Percentiles rank a stretch among this genome's conserved stretches.
phyloP scores from a whole-genome alignment of 2,797 vertebrate genomes.

The Kryptopterus vitreolus region DNA sequence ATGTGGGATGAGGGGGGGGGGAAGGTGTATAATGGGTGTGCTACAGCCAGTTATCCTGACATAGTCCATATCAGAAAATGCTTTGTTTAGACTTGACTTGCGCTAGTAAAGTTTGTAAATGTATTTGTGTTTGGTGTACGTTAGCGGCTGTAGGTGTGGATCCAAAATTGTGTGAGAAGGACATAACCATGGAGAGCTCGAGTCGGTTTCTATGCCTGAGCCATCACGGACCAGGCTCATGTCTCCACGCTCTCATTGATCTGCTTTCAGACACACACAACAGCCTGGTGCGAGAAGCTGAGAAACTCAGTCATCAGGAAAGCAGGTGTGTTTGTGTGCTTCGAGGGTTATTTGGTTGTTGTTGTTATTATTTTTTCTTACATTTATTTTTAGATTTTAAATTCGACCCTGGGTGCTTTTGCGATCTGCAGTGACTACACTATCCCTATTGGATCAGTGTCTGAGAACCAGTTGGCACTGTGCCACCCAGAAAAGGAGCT shows the following conservation, averaged over 20 bases:
- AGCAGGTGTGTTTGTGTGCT: constrained; percentile 63
- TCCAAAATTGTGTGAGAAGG: constrained; percentile 56
- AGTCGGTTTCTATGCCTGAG: constrained; percentile 63
- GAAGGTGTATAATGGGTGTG: neutral
- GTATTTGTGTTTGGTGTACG: constrained; percentile 5
- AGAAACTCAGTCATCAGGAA: constrained; percentile 51
- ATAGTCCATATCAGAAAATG: too few species aligned
- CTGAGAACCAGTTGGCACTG: constrained; percentile 70
- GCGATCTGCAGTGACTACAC: constrained; percentile 62
- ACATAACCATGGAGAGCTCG: constrained; percentile 66
- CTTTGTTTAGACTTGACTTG: too few species aligned
- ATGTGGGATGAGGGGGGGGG: neutral
- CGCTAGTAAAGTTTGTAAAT: neutral
- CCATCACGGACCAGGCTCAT: constrained; percentile 69
- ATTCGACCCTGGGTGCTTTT: neutral
- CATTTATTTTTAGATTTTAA: too few species aligned
- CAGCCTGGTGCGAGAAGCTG: constrained; percentile 66
- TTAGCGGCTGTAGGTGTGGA: constrained; percentile 56
- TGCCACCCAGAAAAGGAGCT: constrained; percentile 74
- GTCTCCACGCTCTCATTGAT: constrained; percentile 65
- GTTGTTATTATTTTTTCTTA: too few species aligned
- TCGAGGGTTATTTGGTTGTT: too few species aligned
- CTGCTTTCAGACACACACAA: constrained; percentile 72
- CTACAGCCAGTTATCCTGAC: neutral
- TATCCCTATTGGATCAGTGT: constrained; percentile 63